phyloP scores from a whole-genome alignment of 2,113 vertebrate species.

The Morone saxatilis region DNA sequence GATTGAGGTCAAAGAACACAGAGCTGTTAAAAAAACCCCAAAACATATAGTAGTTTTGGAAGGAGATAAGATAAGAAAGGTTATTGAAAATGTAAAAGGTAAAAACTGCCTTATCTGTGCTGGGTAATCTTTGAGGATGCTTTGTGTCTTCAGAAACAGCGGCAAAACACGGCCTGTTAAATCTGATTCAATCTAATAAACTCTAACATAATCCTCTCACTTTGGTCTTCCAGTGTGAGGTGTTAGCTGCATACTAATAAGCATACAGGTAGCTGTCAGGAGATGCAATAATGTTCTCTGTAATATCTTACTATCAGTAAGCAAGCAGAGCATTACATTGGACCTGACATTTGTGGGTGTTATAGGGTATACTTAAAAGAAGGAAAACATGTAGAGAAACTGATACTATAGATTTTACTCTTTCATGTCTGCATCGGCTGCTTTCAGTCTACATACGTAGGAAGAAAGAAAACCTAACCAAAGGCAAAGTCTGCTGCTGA shows the following conservation, averaged over 20 bases:
- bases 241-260: slow-evolving; percentile 47
- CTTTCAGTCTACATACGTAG: background rate
- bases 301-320: slow-evolving; percentile 4
- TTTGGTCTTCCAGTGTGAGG: slow-evolving; percentile 25
- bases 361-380: background rate
- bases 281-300: slow-evolving; percentile 11
- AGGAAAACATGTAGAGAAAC: background rate
- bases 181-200: slow-evolving; percentile 57
- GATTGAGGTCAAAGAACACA: slow-evolving; percentile 37
- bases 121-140: slow-evolving; percentile 23
- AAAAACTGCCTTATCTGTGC: slow-evolving; percentile 35
- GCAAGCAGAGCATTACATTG: background rate
- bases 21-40: background rate
- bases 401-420: background rate
- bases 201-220: slow-evolving; percentile 43
- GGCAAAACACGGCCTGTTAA: slow-evolving; percentile 39
- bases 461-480: background rate
- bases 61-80: slow-evolving; percentile 35
- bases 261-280: background rate
- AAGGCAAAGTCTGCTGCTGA: background rate
- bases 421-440: background rate
- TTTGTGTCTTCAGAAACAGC: slow-evolving; percentile 42
- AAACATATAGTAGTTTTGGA: background rate
- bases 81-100: slow-evolving; percentile 19
- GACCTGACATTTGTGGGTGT: slow-evolving; percentile 11